Evolutionary conservation across 23 tunicate genomes (phyloP).

Genomic region (Styela plicata): DNA sequence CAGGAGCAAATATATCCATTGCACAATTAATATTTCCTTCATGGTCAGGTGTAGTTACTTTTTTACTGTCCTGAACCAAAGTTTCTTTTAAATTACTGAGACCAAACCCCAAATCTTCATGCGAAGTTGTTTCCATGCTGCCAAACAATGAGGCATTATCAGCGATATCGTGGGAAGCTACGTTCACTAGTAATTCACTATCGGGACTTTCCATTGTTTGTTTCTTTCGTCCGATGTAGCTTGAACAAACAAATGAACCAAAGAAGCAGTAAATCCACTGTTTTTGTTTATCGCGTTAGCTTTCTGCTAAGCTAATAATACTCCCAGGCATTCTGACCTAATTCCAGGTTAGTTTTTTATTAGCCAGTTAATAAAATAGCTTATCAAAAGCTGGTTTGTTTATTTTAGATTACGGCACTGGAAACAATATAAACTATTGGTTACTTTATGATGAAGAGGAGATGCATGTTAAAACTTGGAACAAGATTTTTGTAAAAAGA

Average conservation of each 20-base stretch:
- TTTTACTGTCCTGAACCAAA: slow-evolving; percentile 12
- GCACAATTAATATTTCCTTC: slow-evolving; percentile 35
- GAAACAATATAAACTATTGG: no score
- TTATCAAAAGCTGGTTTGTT: no score
- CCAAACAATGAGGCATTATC: not conserved
- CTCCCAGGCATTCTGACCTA: not conserved
- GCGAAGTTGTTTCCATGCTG: not conserved
- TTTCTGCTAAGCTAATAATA: not conserved
- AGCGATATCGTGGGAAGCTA: not conserved
- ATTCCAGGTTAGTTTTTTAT: no score
- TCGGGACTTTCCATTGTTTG: slow-evolving; percentile 23
- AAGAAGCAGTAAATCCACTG: not conserved
- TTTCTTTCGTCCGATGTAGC: no score
- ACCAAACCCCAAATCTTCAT: not conserved
- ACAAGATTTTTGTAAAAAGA: no score
- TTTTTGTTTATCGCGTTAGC: not conserved
- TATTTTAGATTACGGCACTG: no score
- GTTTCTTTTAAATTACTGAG: slow-evolving; percentile 1
- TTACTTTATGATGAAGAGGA: no score
- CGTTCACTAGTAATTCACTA: slow-evolving; percentile 6
- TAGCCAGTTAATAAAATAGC: no score
- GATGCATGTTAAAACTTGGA: no score
- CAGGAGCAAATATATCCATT: slow-evolving; percentile 35
- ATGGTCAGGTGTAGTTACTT: not conserved
- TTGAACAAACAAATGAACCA: not conserved